phyloP scores from a whole-genome alignment of 23 tunicate genomes.

The Ascidia mentula region DNA sequence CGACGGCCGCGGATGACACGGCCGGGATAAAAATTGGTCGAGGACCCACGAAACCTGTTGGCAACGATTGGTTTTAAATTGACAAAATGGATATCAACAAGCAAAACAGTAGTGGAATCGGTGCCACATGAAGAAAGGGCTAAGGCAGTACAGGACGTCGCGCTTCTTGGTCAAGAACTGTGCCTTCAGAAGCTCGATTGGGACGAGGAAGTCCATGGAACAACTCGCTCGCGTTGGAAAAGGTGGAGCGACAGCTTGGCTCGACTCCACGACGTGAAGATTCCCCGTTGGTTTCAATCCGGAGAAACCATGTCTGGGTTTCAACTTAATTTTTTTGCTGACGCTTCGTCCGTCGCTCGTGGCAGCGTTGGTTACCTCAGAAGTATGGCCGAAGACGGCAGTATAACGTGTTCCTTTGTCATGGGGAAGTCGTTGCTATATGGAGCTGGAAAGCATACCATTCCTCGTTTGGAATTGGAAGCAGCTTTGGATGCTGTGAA shows the following conservation, averaged over 20 bases:
- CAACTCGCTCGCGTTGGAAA: not conserved
- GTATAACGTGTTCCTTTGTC: not conserved
- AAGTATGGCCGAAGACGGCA: not conserved
- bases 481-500: slow-evolving; percentile 11
- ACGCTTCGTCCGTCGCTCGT: not conserved
- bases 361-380: not conserved
- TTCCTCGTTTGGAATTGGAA: slow-evolving; percentile 13
- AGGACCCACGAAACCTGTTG: too few relatives aligned
- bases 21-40: too few relatives aligned
- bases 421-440: slow-evolving; percentile 13
- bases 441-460: not conserved
- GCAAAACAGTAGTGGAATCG: too few relatives aligned
- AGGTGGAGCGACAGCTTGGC: not conserved
- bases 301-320: too few relatives aligned
- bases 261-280: not conserved
- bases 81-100: too few relatives aligned
- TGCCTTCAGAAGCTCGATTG: not conserved
- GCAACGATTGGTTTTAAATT: too few relatives aligned
- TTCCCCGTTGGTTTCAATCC: slow-evolving; percentile 28
- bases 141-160: not conserved
- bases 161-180: not conserved
- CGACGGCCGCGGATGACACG: too few relatives aligned
- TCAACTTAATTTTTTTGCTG: not conserved
- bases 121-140: not conserved
- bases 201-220: not conserved